Conservation (phyloP, 1,140 invertebrate genomes). For the Oscheius sp. region DNA sequence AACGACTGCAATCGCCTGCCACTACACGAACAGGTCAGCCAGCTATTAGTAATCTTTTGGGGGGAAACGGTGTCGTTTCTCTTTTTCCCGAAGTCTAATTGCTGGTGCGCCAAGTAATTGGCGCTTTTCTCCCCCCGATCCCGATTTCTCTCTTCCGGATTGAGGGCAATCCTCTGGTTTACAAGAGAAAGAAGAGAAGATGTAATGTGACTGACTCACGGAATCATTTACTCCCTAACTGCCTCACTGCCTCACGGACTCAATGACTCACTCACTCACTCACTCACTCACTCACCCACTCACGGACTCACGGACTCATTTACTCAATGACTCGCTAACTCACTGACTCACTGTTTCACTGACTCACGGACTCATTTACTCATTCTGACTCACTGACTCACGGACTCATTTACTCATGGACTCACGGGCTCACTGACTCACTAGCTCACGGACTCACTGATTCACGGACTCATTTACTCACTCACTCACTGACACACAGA, state of each 20-base stretch:
- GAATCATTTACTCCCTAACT: not conserved
- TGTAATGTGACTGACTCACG: too few relatives aligned
- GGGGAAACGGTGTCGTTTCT: too few relatives aligned
- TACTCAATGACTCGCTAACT: not conserved
- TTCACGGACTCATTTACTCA: not conserved
- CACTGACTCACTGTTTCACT: not conserved
- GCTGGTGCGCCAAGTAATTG: too few relatives aligned
- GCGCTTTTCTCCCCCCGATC: too few relatives aligned
- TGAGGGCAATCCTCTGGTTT: not conserved
- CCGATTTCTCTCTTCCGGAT: not conserved
- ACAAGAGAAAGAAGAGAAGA: too few relatives aligned
- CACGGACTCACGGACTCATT: not conserved
- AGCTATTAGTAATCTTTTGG: too few relatives aligned
- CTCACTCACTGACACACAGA: not conserved
- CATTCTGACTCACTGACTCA: too few relatives aligned
- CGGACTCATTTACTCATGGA: not conserved
- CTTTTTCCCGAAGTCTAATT: too few relatives aligned
- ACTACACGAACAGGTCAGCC: conserved; percentile 41
- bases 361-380: too few relatives aligned
- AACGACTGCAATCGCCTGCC: conserved; percentile 43
- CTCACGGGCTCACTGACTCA: not conserved
- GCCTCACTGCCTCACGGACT: not conserved
- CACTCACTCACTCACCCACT: not conserved
- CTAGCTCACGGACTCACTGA: not conserved
- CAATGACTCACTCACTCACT: not conserved